Evolutionary conservation across 2,797 vertebrate genomes (phyloP), one percentile per base, ranked within the genome.

Genomic region (Enteromius anoplus): DNA sequence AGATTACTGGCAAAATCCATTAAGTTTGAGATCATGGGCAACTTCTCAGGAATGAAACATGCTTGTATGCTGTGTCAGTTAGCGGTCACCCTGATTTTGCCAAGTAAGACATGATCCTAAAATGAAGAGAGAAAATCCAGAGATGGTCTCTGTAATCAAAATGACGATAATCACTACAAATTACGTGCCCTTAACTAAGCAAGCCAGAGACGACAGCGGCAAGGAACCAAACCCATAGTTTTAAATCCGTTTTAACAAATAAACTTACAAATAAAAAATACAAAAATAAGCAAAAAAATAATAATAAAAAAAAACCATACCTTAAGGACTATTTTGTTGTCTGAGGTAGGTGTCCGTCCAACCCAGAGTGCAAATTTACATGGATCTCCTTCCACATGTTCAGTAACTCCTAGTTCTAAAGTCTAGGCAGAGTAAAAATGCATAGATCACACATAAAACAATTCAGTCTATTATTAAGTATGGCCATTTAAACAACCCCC

Each of bases 261-360:
- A 58, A 23, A 40, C 14, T n/a, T n/a, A n/a, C n/a, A n/a, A n/a
- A n/a, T n/a, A n/a, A n/a, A n/a, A n/a, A n/a, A n/a, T n/a, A n/a
- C n/a, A n/a, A 15, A 37, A 23, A n/a, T 2, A 14, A n/a, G 32
- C 32, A 34, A 34, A 34, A 34, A 34, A 34, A 34, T 34, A 4
- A 4, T 37, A 37, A 32, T 40, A 51, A 58, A 72, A 34, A n/a
- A 53, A 34, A 34, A 12, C 26, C 45, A 8, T 95, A 99, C 98
- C 97, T 99, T 99, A 37, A 99, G 96, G 85, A 99, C 97, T 75
- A 99, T 98, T 94, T 99, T 99, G 92, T 98, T 99, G 92, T 99
- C 98, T 55, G 97, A 99, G 80, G 97, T 97, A 15, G 98, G 98
- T 0, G 98, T 99, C 88, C 97, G 95, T 88, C 98, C 95, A 65